Percentiles rank a stretch among this genome's conserved stretches.
phyloP scores from a whole-genome alignment of 2,797 vertebrate genomes.

The Notolepis coatsorum region DNA sequence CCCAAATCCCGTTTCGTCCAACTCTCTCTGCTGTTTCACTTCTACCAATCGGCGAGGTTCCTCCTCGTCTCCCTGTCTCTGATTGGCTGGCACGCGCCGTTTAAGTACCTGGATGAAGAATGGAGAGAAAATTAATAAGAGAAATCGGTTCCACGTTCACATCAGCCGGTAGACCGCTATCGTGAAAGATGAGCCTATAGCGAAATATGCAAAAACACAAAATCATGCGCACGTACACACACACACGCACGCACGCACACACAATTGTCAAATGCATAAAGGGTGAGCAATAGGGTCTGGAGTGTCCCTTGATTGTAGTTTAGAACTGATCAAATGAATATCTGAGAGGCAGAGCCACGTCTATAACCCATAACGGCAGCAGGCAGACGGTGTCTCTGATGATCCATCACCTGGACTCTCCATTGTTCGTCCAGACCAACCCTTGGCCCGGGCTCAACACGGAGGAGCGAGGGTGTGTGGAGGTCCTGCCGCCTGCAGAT shows the following conservation, averaged over 20 bases:
- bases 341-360: background rate
- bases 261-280: background rate
- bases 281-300: background rate
- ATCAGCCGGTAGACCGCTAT: conserved; percentile 25
- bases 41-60: conserved; percentile 52
- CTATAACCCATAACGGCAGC: background rate
- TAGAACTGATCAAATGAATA: background rate
- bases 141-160: conserved; percentile 40
- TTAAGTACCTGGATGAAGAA: conserved; percentile 57
- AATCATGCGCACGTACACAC: background rate
- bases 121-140: conserved; percentile 34
- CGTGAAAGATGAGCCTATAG: background rate
- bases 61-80: background rate
- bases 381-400: background rate
- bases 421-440: conserved; percentile 36
- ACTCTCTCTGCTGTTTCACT: conserved; percentile 36
- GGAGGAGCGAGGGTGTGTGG: too few relatives aligned
- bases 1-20: conserved; percentile 53
- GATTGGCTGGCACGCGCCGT: conserved; percentile 46
- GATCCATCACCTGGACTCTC: background rate
- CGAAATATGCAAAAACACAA: conserved; percentile 1
- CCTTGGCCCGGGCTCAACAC: conserved; percentile 11
- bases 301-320: background rate
- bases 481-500: too few relatives aligned
- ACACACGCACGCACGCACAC: conserved; percentile 4